Base-by-base conservation (phyloP, 2,888 invertebrate species). In the Calliopum simillimum region DNA sequence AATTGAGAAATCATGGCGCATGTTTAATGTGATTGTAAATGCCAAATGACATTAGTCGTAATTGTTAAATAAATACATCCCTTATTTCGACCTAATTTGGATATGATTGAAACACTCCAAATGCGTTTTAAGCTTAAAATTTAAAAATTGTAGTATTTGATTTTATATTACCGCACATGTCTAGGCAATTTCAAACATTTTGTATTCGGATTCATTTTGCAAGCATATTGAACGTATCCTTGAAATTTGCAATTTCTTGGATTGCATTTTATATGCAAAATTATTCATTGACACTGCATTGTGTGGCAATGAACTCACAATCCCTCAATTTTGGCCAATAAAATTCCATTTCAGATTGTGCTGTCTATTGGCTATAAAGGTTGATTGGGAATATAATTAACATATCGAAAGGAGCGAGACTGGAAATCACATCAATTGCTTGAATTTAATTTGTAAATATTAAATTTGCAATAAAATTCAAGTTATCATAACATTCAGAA, bases 211-310 rank as follows among this genome's bases (percentile, higher is more conserved):
- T 64, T 16, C 21, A 13, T 53, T 59, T 66, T 33, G 33, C 65
- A 62, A 73, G 71, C 75, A 72, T n/a, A n/a, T n/a, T n/a, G n/a
- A n/a, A n/a, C n/a, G 73, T 74, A 75, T 78, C 75, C 76, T 79
- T 79, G 75, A 75, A 76, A 79, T 77, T 80, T 81, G 81, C 80
- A 80, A 76, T 79, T 80, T 76, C 80, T 81, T 74, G n/a, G n/a
- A 75, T 81, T 81, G 80, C 78, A 78, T 81, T 80, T 79, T 74
- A 71, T 81, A 80, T 80, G 80, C 81, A 76, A 80, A 80, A 81
- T 80, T 81, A 81, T 80, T 80, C 80, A 80, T 81, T 78, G 79
- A 77, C 77, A 13, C 25, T 33, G 33, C 33, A 33, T 33, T 33
- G 4, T 33, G 8, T 33, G 8, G 8, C 33, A 33, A 33, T 33